Conservation (phyloP, 2,797 vertebrate genomes). For the Crax fasciolata region DNA sequence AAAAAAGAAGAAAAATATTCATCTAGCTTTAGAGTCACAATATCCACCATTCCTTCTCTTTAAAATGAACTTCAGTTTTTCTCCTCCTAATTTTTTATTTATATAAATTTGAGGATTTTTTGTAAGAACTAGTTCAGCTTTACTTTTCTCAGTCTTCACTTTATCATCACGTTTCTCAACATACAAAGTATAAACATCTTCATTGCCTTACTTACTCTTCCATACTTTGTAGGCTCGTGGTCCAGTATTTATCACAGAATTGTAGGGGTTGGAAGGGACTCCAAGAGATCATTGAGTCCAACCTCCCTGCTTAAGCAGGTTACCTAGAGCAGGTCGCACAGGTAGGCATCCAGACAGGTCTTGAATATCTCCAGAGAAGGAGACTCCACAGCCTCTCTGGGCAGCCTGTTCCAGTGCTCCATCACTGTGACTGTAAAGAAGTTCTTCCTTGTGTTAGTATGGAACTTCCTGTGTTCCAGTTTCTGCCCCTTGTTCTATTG, state of each 20-base stretch:
- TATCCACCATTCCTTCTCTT: neutral
- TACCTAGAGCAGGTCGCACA: too few species aligned
- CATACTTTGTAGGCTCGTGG: neutral
- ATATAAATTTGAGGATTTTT: neutral
- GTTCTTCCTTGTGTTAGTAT: too few species aligned
- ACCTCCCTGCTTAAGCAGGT: too few species aligned
- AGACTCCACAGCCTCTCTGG: too few species aligned
- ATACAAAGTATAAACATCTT: neutral
- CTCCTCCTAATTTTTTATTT: neutral
- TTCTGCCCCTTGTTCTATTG: too few species aligned
- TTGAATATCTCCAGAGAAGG: too few species aligned
- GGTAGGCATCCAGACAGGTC: too few species aligned
- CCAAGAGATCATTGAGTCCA: too few species aligned
- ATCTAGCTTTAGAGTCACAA: neutral
- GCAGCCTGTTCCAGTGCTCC: too few species aligned
- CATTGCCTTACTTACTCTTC: neutral
- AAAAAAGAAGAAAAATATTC: neutral
- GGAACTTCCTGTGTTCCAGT: too few species aligned
- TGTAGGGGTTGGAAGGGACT: too few species aligned
- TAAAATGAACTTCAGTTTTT: neutral
- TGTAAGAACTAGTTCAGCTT: neutral
- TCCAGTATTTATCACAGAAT: neutral
- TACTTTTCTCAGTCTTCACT: neutral
- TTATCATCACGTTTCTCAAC: neutral
- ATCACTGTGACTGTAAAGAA: too few species aligned